Percentiles rank a stretch among this genome's conserved stretches.
Conservation (phyloP, 2,888 invertebrate genomes). For the Blomia tropicalis region DNA sequence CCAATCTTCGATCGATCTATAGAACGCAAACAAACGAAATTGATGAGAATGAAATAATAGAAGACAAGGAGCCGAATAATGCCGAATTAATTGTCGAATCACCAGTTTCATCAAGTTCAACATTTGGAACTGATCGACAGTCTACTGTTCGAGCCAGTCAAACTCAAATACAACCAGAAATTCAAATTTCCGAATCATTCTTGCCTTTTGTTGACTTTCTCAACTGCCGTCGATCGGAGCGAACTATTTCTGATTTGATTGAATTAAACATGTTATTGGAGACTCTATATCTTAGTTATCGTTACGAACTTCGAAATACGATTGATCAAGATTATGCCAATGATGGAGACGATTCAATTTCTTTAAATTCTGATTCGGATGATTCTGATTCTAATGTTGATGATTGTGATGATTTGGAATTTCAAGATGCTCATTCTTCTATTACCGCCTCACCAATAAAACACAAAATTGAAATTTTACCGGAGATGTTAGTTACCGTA, state of each 20-base stretch:
- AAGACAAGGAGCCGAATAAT: not conserved
- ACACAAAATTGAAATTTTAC: not conserved
- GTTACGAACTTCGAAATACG: slow-evolving; percentile 1
- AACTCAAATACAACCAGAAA: not conserved
- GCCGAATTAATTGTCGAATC: not conserved
- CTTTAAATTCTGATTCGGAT: not conserved
- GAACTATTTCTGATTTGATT: not conserved
- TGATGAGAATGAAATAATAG: not conserved
- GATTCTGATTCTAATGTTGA: not conserved
- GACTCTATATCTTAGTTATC: not conserved
- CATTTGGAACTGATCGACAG: no score
- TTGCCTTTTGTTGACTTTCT: slow-evolving; percentile 3
- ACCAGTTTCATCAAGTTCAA: not conserved
- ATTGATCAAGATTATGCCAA: slow-evolving; percentile 8
- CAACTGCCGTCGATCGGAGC: not conserved
- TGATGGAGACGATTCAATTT: not conserved
- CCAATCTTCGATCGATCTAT: not conserved
- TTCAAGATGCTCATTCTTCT: not conserved
- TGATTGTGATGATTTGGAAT: not conserved
- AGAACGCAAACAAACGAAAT: not conserved
- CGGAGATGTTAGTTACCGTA: not conserved
- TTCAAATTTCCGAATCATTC: not conserved
- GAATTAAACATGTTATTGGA: not conserved
- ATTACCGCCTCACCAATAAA: not conserved
- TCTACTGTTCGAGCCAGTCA: not conserved